Evolutionary conservation across 2,797 vertebrate genomes (phyloP).

Genomic region (Apogon talboti): DNA sequence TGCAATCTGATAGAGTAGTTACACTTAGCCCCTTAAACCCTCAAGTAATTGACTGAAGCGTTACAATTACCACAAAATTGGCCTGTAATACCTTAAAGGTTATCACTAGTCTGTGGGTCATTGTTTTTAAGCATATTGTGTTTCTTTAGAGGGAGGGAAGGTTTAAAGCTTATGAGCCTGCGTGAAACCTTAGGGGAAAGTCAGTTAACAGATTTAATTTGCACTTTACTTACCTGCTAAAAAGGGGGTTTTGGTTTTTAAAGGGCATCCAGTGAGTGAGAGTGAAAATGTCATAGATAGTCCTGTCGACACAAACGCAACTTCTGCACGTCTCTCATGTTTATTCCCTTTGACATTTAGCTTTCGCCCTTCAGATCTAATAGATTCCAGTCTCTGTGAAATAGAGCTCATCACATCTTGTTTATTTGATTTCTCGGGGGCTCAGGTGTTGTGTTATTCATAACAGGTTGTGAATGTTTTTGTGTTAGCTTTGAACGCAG

Average conservation of each 20-base stretch:
- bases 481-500: slow-evolving; percentile 12
- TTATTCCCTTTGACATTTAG: slow-evolving; percentile 35
- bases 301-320: slow-evolving; percentile 19
- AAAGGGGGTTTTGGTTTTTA: slow-evolving; percentile 38
- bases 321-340: slow-evolving; percentile 7
- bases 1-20: slow-evolving; percentile 39
- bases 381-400: slow-evolving; percentile 28
- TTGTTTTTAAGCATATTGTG: slow-evolving; percentile 1
- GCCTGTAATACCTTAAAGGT: slow-evolving; percentile 37
- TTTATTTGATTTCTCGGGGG: slow-evolving; percentile 10
- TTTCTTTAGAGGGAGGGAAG: slow-evolving; percentile 12
- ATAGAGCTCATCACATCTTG: slow-evolving; percentile 21
- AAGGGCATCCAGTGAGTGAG: slow-evolving; percentile 49
- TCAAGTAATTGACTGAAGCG: slow-evolving; percentile 41
- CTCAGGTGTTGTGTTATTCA: slow-evolving; percentile 22
- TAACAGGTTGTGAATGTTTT: slow-evolving; percentile 9
- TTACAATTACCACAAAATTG: slow-evolving; percentile 43
- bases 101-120: slow-evolving; percentile 32
- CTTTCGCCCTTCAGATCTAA: slow-evolving; percentile 30
- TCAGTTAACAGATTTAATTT: slow-evolving; percentile 43
- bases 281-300: slow-evolving; percentile 53
- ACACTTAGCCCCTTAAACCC: slow-evolving; percentile 44
- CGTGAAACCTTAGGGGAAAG: slow-evolving; percentile 34
- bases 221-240: slow-evolving; percentile 21
- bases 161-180: not conserved